These are phyloP conservation scores for Tamandua tetradactyla DNA, from an alignment of 2,797 vertebrate genomes.

Conservation along the genomic window DNA sequence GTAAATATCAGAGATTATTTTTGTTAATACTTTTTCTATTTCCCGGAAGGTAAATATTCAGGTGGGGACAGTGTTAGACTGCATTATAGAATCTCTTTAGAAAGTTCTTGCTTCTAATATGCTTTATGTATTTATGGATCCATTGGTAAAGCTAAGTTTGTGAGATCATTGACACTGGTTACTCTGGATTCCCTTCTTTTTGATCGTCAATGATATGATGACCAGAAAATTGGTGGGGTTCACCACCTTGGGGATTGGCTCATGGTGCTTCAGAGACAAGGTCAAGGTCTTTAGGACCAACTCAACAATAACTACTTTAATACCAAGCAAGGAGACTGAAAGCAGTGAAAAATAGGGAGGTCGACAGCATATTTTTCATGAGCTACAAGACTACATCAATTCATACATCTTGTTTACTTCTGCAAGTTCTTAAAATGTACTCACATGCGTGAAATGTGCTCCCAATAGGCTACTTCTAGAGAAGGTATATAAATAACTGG, in stretches of 20 bases:
- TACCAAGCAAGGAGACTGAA: background rate
- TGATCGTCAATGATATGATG: background rate
- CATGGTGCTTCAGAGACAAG: background rate
- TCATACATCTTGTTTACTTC: slow-evolving; percentile 39
- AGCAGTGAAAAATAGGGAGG: background rate
- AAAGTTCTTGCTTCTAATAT: background rate
- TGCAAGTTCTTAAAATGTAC: background rate
- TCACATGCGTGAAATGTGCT: background rate
- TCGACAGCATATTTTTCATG: background rate
- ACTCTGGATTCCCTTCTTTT: background rate
- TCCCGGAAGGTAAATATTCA: background rate
- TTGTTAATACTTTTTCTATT: background rate
- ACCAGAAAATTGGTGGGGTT: background rate
- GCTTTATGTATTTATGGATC: too few species aligned
- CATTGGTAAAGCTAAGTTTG: background rate
- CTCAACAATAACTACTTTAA: background rate
- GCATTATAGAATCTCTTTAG: background rate
- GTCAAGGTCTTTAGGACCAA: background rate
- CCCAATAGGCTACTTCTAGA: background rate
- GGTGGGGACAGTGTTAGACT: background rate
- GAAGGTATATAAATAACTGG: background rate
- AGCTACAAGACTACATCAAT: background rate
- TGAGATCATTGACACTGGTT: background rate
- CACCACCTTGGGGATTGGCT: background rate
- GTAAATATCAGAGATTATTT: background rate